Evolutionary conservation across 1,140 invertebrate species (phyloP).

Genomic region (Leptinotarsa undecemlineata): DNA sequence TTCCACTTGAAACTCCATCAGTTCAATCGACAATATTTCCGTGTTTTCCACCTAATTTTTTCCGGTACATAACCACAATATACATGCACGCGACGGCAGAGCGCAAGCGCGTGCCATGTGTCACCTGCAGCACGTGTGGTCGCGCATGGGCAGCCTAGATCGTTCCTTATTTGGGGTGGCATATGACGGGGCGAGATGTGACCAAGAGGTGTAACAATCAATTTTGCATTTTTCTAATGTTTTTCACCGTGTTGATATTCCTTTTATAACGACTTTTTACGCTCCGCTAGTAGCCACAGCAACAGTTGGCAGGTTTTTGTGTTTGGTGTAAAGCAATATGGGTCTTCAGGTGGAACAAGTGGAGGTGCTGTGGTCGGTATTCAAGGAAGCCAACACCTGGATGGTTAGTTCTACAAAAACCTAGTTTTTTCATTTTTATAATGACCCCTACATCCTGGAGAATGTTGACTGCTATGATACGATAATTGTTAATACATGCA

Average conservation of each 20-base stretch:
- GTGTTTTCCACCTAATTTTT: not conserved
- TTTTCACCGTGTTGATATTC: slow-evolving; percentile 22
- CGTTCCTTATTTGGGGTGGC: not conserved
- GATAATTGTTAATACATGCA: no score
- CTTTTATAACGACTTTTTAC: slow-evolving; percentile 27
- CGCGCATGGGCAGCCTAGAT: slow-evolving; percentile 6
- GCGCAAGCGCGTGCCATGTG: slow-evolving; percentile 26
- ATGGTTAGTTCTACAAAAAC: no score
- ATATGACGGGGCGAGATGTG: slow-evolving; percentile 16
- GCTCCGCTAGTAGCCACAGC: slow-evolving; percentile 10
- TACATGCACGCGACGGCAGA: slow-evolving; percentile 13
- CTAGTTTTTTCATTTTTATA: no score
- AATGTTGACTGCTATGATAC: no score
- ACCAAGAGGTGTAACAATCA: slow-evolving; percentile 23
- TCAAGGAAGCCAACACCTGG: not conserved
- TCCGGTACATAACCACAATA: not conserved
- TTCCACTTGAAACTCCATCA: not conserved
- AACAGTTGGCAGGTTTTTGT: slow-evolving; percentile 25
- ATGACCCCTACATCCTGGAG: no score
- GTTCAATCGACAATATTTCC: not conserved
- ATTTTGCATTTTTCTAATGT: slow-evolving; percentile 28
- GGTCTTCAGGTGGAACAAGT: slow-evolving; percentile 22
- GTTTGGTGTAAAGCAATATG: slow-evolving; percentile 3
- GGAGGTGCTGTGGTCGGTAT: not conserved
- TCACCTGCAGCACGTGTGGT: slow-evolving; percentile 24